These are phyloP conservation scores for Cassiopea andromeda DNA, from an alignment of 30 jellyfish, hydroid and myxozoan genomes.

Conservation along the genomic window DNA sequence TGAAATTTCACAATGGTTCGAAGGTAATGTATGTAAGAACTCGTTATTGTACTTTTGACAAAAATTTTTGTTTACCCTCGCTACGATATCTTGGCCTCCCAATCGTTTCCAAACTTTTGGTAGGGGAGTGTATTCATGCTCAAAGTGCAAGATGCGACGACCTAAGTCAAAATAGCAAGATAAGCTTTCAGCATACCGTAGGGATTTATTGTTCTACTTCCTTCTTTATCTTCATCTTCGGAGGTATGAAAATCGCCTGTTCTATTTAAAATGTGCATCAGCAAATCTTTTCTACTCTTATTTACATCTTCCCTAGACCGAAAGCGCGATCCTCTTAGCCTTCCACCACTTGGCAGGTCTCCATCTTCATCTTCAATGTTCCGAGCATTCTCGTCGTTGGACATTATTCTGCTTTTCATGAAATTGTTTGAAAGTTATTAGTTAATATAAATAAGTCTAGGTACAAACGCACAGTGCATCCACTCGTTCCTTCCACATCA, in stretches of 20 bases:
- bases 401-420: not conserved
- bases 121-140: not conserved
- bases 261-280: constrained; percentile 53
- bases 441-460: not conserved
- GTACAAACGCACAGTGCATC: not conserved
- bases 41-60: too few relatives aligned
- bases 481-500: not conserved
- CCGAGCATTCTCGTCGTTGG: constrained; percentile 10
- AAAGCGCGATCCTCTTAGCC: constrained; percentile 7
- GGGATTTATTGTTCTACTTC: not conserved
- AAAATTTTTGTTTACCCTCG: too few relatives aligned
- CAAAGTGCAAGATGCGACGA: not conserved
- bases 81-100: too few relatives aligned
- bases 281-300: constrained; percentile 42
- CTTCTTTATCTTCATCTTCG: constrained; percentile 42
- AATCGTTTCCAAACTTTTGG: too few relatives aligned
- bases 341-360: constrained; percentile 24
- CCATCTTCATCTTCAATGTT: constrained; percentile 22
- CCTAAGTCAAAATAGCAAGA: not conserved
- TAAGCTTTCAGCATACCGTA: constrained; percentile 14
- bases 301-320: constrained; percentile 41
- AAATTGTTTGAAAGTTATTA: not conserved
- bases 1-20: too few relatives aligned
- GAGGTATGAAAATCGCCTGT: constrained; percentile 13
- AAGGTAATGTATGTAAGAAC: too few relatives aligned